Evolutionary conservation across 2,797 vertebrate species (phyloP).

Genomic region (Pseudomugil tenellus): DNA sequence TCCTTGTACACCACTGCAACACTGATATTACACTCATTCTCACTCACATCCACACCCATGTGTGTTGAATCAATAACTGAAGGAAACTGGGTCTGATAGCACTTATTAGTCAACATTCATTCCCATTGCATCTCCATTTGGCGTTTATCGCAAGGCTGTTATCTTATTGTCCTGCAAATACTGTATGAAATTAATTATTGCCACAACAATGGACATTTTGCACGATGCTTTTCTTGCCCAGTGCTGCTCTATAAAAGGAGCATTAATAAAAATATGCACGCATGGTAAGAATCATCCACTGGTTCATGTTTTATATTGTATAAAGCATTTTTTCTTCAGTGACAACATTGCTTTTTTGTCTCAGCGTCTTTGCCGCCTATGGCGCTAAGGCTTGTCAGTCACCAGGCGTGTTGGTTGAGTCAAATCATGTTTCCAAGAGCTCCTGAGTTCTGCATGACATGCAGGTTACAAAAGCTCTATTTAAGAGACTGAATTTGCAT

Average conservation of each 20-base stretch:
- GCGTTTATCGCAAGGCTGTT: slow-evolving; percentile 32
- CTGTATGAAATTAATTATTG: slow-evolving; percentile 32
- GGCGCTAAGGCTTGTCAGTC: slow-evolving; percentile 29
- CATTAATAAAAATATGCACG: slow-evolving; percentile 25
- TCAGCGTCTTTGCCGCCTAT: slow-evolving; percentile 21
- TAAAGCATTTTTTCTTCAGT: slow-evolving; percentile 18
- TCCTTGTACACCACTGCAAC: slow-evolving; percentile 61
- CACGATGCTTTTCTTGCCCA: slow-evolving; percentile 22
- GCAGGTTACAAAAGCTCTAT: background rate
- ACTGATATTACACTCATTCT: slow-evolving; percentile 52
- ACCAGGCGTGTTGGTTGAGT: slow-evolving; percentile 33
- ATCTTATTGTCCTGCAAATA: slow-evolving; percentile 37
- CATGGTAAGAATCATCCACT: slow-evolving; percentile 10
- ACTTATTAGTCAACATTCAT: slow-evolving; percentile 68
- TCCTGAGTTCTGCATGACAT: background rate
- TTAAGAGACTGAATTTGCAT: background rate
- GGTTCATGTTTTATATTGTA: slow-evolving; percentile 32
- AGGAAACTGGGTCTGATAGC: slow-evolving; percentile 64
- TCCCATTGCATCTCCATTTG: slow-evolving; percentile 55
- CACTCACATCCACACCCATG: slow-evolving; percentile 46
- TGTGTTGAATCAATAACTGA: slow-evolving; percentile 64
- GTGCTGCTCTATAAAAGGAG: slow-evolving; percentile 15
- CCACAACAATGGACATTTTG: slow-evolving; percentile 11
- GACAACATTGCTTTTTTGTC: slow-evolving; percentile 25
- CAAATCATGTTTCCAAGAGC: background rate